Evolutionary conservation across 1,140 invertebrate species (phyloP).

Genomic region (Drosophila orena): DNA sequence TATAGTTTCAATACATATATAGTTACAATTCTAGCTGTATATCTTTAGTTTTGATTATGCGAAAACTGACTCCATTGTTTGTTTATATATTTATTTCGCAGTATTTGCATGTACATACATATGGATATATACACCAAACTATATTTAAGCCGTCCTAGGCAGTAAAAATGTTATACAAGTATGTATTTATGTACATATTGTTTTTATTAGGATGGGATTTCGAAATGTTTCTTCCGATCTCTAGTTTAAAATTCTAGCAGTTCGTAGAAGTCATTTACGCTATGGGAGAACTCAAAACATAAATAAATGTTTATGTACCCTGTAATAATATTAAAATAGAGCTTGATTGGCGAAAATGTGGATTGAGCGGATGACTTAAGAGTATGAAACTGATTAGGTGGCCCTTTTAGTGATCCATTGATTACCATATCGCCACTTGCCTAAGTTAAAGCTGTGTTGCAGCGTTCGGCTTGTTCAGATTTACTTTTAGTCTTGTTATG

Average conservation of each 20-base stretch:
- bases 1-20: too few species aligned
- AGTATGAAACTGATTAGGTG: not conserved
- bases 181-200: too few species aligned
- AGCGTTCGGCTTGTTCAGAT: slow-evolving; percentile 1
- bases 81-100: not conserved
- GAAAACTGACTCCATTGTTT: not conserved
- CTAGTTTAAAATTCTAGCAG: not conserved
- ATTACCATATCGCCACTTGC: not conserved
- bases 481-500: slow-evolving; percentile 2
- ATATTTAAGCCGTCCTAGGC: not conserved
- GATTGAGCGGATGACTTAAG: too few species aligned
- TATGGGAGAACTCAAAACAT: not conserved
- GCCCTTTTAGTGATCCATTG: slow-evolving; percentile 3
- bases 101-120: not conserved
- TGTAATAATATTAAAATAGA: not conserved
- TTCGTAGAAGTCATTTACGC: not conserved
- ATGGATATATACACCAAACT: not conserved
- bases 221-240: not conserved
- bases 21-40: too few species aligned
- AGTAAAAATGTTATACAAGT: not conserved
- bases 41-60: not conserved
- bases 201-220: not conserved
- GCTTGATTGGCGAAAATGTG: too few species aligned
- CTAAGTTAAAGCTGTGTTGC: slow-evolving; percentile 31
- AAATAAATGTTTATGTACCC: not conserved